phyloP scores from a whole-genome alignment of 1,140 invertebrate genomes.

The Anastrepha obliqua region DNA sequence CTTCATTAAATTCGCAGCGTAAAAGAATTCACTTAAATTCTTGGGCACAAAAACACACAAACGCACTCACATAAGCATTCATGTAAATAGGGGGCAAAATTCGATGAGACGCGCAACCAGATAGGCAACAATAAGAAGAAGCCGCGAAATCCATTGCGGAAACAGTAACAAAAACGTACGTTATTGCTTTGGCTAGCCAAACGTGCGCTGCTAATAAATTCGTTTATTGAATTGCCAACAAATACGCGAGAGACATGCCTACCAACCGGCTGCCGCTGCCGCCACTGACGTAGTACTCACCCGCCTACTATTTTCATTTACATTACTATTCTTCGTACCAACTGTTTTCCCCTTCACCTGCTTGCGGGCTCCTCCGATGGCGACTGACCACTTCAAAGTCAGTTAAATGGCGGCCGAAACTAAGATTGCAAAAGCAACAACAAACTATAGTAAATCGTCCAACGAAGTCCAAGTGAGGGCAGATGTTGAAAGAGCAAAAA shows the following conservation, averaged over 20 bases:
- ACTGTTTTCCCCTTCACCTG: no score
- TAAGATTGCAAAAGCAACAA: not conserved
- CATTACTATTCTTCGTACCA: no score
- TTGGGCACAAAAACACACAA: no score
- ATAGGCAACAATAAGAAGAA: not conserved
- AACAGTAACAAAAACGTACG: slow-evolving; percentile 58
- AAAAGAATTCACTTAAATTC: no score
- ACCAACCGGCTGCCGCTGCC: not conserved
- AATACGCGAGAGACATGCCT: slow-evolving; percentile 59
- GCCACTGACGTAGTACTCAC: no score
- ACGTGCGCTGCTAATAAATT: slow-evolving; percentile 73
- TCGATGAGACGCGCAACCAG: not conserved
- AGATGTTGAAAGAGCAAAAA: slow-evolving; percentile 36
- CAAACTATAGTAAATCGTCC: no score
- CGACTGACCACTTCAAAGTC: slow-evolving; percentile 10
- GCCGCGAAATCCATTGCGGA: not conserved
- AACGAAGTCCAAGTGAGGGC: not conserved
- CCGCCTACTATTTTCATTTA: no score
- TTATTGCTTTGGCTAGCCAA: slow-evolving; percentile 71
- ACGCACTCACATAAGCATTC: no score
- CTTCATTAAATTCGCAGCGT: no score
- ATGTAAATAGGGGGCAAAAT: no score
- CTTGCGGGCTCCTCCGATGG: no score
- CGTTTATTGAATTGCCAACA: slow-evolving; percentile 73
- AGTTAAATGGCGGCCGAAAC: not conserved